phyloP scores from a whole-genome alignment of 2,113 vertebrate species.

The Mesocricetus auratus region DNA sequence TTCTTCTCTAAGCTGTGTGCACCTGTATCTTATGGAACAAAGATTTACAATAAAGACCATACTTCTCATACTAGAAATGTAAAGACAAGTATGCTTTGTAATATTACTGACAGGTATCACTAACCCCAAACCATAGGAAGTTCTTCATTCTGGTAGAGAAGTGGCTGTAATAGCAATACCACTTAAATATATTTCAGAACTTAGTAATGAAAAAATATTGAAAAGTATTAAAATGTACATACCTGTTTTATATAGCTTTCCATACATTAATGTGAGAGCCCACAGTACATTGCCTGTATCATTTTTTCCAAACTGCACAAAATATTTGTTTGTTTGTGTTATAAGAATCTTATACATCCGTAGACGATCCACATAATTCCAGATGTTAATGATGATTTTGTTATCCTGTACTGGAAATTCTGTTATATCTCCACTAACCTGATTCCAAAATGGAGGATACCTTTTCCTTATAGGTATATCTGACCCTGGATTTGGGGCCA shows the following conservation, averaged over 20 bases:
- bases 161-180: background rate
- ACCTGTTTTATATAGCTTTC: background rate
- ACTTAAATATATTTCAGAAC: background rate
- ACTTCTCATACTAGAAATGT: background rate
- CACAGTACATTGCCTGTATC: background rate
- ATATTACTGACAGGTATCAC: background rate
- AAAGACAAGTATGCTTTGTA: background rate
- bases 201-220: background rate
- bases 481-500: background rate
- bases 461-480: background rate
- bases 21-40: background rate
- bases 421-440: background rate
- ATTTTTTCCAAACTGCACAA: background rate
- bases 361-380: background rate
- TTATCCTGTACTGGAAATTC: slow-evolving; percentile 10
- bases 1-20: background rate
- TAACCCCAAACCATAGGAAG: background rate
- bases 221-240: background rate
- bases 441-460: background rate
- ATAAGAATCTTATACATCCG: slow-evolving; percentile 11
- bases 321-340: slow-evolving; percentile 10
- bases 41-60: background rate
- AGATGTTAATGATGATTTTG: background rate
- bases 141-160: background rate
- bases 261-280: background rate